A percentile compares a stretch with the other conserved stretches of the same genome.
phyloP scores from a whole-genome alignment of 2,797 vertebrate species.

The Bradypodion ventrale region DNA sequence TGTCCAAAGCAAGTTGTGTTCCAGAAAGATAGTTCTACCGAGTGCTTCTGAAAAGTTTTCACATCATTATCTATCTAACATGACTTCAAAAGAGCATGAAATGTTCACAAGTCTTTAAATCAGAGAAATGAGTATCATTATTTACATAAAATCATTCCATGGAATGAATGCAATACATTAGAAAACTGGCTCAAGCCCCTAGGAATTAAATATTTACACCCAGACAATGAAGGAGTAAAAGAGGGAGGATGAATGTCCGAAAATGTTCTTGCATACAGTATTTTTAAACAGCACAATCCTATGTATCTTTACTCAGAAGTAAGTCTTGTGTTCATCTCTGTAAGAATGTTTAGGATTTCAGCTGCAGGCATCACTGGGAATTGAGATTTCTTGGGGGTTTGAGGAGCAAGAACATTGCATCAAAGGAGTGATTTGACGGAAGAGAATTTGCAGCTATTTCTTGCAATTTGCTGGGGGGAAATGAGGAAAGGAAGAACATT shows the following conservation, averaged over 20 bases:
- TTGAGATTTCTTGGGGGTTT: neutral
- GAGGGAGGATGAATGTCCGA: neutral
- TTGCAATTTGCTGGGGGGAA: constrained; percentile 56
- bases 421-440: neutral
- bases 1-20: constrained; percentile 50
- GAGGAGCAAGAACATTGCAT: neutral
- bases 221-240: neutral
- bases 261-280: neutral
- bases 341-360: neutral
- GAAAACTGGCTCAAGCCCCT: no score
- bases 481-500: constrained; percentile 28
- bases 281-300: neutral
- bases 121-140: constrained; percentile 14
- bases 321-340: neutral
- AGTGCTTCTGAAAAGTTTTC: constrained; percentile 50
- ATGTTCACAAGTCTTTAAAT: constrained; percentile 49
- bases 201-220: neutral
- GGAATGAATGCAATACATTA: neutral
- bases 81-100: constrained; percentile 57
- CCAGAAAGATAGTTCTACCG: constrained; percentile 44
- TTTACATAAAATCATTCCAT: neutral
- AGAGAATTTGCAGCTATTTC: constrained; percentile 38
- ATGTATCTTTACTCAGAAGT: neutral
- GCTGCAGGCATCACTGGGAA: neutral
- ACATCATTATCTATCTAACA: constrained; percentile 41